Base-by-base conservation (phyloP, 2,797 vertebrate genomes). In the Argentina silus region DNA sequence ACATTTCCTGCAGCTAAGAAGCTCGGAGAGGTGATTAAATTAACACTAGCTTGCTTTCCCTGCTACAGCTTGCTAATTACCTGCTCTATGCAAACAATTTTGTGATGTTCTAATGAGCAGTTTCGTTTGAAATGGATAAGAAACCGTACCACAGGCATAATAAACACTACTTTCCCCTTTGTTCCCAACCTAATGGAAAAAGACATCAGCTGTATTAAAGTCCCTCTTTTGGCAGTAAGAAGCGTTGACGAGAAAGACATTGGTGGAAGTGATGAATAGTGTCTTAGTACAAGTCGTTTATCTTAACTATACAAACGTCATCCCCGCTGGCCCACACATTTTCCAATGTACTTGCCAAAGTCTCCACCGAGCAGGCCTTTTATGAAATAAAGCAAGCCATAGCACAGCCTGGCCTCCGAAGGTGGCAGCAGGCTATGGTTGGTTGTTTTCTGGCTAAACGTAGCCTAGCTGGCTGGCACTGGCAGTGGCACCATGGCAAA, bases 261-360 rank as follows among this genome's bases (percentile, higher is more conserved):
- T 81, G 82, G 45, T 75, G 59, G 63, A 78, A 81, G 80, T 27
- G 55, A 72, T 84, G 82, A 88, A 88, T 66, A 78, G 82, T 65
- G 78, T 83, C 76, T 80, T 79, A 86, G 89, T 61, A 15, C 59
- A 27, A 82, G 83, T 83, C 86, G 81, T 86, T 85, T 82, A 81
- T 85, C 84, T 88, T 67, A 57, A 1, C 78, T 84, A 77, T 43
- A 83, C 81, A 83, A 76, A 66, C 85, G 81, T 89, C 87, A 85
- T 81, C 78, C 62, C 82, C 72, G 83, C 81, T 89, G 87, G 86
- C 87, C 80, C 36, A 6, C 47, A 80, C 78, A 75, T 88, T 90
- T 90, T 90, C 89, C 88, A 88, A 82, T 79, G 78, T 67, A 74
- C 80, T 11, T 45, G 88, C 87, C 90, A 91, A 80, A 51, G 82